Evolutionary conservation across 2,113 vertebrate species (phyloP).

Genomic region (Lipophrys pholis): DNA sequence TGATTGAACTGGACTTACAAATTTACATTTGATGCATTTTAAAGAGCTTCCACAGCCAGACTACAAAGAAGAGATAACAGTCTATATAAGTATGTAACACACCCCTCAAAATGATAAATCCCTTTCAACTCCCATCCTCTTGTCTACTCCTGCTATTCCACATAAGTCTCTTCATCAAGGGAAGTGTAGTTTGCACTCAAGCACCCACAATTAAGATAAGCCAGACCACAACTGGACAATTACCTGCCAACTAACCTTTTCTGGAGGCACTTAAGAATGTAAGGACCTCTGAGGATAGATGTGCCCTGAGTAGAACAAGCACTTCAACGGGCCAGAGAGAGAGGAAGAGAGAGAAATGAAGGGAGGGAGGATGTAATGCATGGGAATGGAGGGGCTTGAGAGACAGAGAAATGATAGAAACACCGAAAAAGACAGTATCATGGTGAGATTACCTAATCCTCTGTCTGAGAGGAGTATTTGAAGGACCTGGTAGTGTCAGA

Average conservation of each 20-base stretch:
- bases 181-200: constrained; percentile 71
- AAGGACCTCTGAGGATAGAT: constrained; percentile 80
- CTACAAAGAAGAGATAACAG: background rate
- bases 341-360: constrained; percentile 24
- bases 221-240: constrained; percentile 81
- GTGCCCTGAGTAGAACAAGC: constrained; percentile 72
- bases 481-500: constrained; percentile 75
- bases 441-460: constrained; percentile 83
- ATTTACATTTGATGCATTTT: too few relatives aligned
- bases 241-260: constrained; percentile 85
- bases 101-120: constrained; percentile 18
- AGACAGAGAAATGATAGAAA: constrained; percentile 62
- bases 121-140: constrained; percentile 13
- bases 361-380: constrained; percentile 44
- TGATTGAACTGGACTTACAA: too few relatives aligned
- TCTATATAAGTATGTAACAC: constrained; percentile 17
- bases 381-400: constrained; percentile 50
- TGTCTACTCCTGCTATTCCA: constrained; percentile 47
- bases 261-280: constrained; percentile 80
- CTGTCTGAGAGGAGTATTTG: constrained; percentile 75
- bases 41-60: background rate
- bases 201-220: constrained; percentile 82
- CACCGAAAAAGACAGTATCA: constrained; percentile 74
- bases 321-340: constrained; percentile 66
- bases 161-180: constrained; percentile 73